These are phyloP conservation scores for Muscicapa comitata DNA, from an alignment of 2,797 vertebrate species.

Conservation along the genomic window DNA sequence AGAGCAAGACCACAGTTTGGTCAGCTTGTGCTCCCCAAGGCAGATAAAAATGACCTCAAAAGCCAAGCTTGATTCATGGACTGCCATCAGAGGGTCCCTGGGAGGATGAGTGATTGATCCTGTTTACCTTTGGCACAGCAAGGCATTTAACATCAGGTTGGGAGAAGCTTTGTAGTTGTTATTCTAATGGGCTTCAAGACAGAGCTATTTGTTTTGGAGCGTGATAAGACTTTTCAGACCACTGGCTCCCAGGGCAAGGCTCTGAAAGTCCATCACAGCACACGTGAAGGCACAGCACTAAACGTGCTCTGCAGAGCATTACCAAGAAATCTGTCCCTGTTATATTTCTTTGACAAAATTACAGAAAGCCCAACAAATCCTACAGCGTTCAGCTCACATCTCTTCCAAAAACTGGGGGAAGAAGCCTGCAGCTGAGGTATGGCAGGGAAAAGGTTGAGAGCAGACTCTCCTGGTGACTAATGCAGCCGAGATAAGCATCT, in stretches of 20 bases:
- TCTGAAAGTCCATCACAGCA: not conserved
- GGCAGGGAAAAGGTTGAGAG: not conserved
- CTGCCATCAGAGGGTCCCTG: not conserved
- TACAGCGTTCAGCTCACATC: not conserved
- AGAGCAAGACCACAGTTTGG: not conserved
- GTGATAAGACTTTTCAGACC: not conserved
- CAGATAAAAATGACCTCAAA: slow-evolving; percentile 20
- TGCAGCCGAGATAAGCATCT: slow-evolving; percentile 51
- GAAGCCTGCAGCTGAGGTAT: not conserved
- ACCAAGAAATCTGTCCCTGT: not conserved
- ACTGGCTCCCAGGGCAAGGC: not conserved
- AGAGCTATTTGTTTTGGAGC: slow-evolving; percentile 20
- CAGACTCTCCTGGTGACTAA: slow-evolving; percentile 55
- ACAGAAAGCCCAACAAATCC: not conserved
- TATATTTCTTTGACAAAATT: not conserved
- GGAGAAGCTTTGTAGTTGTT: slow-evolving; percentile 51
- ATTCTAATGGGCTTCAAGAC: slow-evolving; percentile 11
- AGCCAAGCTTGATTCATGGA: not conserved
- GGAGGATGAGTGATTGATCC: slow-evolving; percentile 18
- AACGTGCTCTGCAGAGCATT: not conserved
- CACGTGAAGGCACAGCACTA: not conserved
- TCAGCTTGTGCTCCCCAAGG: not conserved
- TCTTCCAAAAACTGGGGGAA: not conserved
- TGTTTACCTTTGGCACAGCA: slow-evolving; percentile 38
- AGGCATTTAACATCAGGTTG: slow-evolving; percentile 20